Percentiles rank a stretch among this genome's conserved stretches.
Evolutionary conservation across 2,888 invertebrate species (phyloP).

Genomic region (Hydrotaea diabolus): DNA sequence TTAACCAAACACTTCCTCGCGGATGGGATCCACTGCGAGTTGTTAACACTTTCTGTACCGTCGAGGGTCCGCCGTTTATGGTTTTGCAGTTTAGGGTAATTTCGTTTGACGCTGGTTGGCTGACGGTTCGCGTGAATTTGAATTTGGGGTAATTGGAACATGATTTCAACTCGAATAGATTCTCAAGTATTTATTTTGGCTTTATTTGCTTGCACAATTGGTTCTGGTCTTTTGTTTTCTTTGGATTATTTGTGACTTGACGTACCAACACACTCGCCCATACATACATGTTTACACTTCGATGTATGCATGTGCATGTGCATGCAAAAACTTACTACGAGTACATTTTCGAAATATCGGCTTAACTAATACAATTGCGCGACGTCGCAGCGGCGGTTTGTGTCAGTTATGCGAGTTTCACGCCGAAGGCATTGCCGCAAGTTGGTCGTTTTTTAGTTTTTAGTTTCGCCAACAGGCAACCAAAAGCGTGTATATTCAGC

Average conservation of each 20-base stretch:
- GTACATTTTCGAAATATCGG: slow-evolving; percentile 7
- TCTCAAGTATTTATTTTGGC: not conserved
- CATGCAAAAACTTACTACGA: not conserved
- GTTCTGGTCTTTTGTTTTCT: no score
- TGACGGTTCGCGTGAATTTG: no score
- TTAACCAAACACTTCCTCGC: not conserved
- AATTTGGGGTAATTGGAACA: not conserved
- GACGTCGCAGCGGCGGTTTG: not conserved
- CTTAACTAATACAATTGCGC: not conserved
- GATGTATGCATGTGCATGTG: no score
- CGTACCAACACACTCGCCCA: not conserved
- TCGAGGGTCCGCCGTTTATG: not conserved
- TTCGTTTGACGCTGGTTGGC: not conserved
- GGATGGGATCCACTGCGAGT: not conserved
- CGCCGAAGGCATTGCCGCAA: not conserved
- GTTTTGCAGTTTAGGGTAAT: not conserved
- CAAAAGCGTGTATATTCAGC: slow-evolving; percentile 52
- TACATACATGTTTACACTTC: not conserved
- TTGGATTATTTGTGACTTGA: not conserved
- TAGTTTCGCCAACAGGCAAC: no score
- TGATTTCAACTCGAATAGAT: not conserved
- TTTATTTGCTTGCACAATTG: no score
- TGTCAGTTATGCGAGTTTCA: not conserved
- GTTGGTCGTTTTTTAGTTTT: no score
- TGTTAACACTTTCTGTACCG: not conserved